These are phyloP conservation scores for Phyllostomus discolor DNA, from an alignment of 2,113 vertebrate genomes.

Conservation along the genomic window DNA sequence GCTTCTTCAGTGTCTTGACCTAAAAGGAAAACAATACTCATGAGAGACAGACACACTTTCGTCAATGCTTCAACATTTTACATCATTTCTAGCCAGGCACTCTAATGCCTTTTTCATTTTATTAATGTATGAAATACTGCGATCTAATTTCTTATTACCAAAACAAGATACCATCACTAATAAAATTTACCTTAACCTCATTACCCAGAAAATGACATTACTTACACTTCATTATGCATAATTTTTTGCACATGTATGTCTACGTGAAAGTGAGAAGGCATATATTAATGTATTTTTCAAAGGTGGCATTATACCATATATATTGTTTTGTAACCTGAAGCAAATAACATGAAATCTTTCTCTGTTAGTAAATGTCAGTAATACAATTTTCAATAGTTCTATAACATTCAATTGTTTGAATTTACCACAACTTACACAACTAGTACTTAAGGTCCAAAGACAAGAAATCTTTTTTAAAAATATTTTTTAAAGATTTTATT, in stretches of 20 bases:
- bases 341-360: background rate
- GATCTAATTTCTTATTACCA: background rate
- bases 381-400: background rate
- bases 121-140: background rate
- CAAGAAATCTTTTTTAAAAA: background rate
- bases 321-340: background rate
- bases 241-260: background rate
- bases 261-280: background rate
- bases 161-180: background rate
- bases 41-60: background rate
- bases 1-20: slow-evolving; percentile 90
- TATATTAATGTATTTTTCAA: background rate
- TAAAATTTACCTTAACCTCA: background rate
- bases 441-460: background rate
- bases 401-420: background rate
- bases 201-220: background rate
- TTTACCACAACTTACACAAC: background rate
- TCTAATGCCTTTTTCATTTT: background rate
- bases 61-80: background rate
- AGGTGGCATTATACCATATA: background rate
- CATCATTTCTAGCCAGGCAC: background rate
- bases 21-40: slow-evolving; percentile 42
- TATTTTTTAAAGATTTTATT: too few species aligned
- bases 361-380: background rate
- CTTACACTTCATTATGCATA: background rate